phyloP scores from a whole-genome alignment of 2,888 invertebrate species.

The Hyles lineata region DNA sequence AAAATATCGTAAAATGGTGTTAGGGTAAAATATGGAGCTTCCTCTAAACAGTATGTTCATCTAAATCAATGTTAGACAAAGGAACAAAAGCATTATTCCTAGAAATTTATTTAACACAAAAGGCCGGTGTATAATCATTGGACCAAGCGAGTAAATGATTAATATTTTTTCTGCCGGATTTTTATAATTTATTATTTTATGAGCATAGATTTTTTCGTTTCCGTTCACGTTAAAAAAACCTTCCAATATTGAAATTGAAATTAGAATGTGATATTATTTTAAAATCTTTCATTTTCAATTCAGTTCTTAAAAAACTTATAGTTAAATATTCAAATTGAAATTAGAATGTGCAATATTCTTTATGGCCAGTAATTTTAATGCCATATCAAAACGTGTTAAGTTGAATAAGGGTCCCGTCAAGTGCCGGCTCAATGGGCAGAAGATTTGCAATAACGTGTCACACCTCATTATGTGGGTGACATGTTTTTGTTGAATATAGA shows the following conservation, averaged over 20 bases:
- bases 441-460: constrained; percentile 26
- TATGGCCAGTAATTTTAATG: constrained; percentile 6
- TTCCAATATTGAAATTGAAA: neutral
- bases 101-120: neutral
- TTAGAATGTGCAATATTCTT: neutral
- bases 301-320: neutral
- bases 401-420: constrained; percentile 13
- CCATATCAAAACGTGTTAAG: constrained; percentile 10
- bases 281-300: neutral
- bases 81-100: neutral
- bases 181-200: neutral
- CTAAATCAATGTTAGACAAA: constrained; percentile 2
- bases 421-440: constrained; percentile 24
- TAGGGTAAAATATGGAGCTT: neutral
- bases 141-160: neutral
- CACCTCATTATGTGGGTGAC: constrained; percentile 29
- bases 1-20: neutral
- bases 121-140: neutral
- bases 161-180: neutral
- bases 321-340: neutral
- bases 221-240: neutral
- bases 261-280: neutral
- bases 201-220: neutral
- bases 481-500: constrained; percentile 20
- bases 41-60: neutral